Evolutionary conservation across 2,113 vertebrate species (phyloP).

Genomic region (Lathamus discolor): DNA sequence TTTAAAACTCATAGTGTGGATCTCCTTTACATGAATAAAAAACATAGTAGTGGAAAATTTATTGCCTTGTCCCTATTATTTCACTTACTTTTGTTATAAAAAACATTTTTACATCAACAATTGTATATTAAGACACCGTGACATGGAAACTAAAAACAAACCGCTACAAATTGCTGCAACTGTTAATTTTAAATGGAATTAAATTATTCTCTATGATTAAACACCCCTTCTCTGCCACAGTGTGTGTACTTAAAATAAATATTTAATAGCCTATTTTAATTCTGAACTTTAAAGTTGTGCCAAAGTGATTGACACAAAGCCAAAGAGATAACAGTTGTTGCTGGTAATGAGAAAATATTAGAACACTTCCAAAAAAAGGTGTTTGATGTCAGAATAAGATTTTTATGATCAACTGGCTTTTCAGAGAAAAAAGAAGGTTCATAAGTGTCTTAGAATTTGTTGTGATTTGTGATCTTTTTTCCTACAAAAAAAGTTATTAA

Average conservation of each 20-base stretch:
- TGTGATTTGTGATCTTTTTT: fast-evolving
- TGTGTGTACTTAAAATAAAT: neutral
- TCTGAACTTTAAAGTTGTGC: neutral
- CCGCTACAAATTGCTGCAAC: neutral
- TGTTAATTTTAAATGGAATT: slow-evolving; percentile 14
- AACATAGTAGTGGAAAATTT: neutral
- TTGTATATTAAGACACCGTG: neutral
- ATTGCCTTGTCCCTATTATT: neutral
- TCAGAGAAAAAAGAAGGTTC: neutral
- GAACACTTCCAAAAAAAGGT: neutral
- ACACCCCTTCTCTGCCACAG: neutral
- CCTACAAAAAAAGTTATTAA: neutral
- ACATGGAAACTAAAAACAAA: slow-evolving; percentile 28
- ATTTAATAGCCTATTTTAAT: neutral
- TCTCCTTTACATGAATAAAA: neutral
- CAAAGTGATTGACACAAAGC: neutral
- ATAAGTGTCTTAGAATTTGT: neutral
- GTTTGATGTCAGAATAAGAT: neutral
- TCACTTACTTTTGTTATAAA: neutral
- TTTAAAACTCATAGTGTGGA: neutral
- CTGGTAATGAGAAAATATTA: neutral
- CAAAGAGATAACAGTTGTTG: neutral
- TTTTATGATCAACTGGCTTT: neutral
- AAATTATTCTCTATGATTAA: slow-evolving; percentile 1
- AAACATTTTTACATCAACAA: neutral